These are phyloP conservation scores for Anastrepha ludens DNA, from an alignment of 1,140 invertebrate genomes.

Conservation along the genomic window DNA sequence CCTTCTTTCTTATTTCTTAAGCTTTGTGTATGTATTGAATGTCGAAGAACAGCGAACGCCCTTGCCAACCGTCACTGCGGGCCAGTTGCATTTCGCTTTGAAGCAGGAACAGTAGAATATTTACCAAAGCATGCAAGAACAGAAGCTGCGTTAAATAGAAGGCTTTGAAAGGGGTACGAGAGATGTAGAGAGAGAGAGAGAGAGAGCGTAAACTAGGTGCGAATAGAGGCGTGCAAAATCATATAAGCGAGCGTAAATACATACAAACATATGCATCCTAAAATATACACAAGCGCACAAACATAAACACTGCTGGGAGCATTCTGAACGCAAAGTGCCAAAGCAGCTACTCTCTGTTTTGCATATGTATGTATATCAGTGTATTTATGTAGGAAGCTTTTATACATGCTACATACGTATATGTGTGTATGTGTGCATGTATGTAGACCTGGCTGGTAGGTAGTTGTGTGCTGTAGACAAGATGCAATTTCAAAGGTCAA, in stretches of 20 bases:
- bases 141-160: not conserved
- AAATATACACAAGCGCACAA: not conserved
- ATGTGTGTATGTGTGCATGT: not conserved
- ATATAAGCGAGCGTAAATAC: not conserved
- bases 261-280: not conserved
- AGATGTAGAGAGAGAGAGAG: not conserved
- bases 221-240: not conserved
- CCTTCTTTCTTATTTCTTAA: not conserved
- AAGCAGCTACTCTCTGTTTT: not conserved
- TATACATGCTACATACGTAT: not conserved
- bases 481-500: constrained; percentile 73
- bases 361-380: not conserved
- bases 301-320: not conserved
- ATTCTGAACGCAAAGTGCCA: constrained; percentile 38
- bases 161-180: not conserved
- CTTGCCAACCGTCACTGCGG: not conserved
- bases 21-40: not conserved
- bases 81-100: constrained; percentile 33
- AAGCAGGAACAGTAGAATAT: not conserved
- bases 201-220: not conserved
- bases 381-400: not conserved
- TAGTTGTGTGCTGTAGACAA: constrained; percentile 62
- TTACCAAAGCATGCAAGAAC: no score
- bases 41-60: constrained; percentile 43
- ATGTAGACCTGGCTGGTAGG: not conserved